Conservation (phyloP, 2,888 invertebrate species). For the Asteroscopus sphinx region DNA sequence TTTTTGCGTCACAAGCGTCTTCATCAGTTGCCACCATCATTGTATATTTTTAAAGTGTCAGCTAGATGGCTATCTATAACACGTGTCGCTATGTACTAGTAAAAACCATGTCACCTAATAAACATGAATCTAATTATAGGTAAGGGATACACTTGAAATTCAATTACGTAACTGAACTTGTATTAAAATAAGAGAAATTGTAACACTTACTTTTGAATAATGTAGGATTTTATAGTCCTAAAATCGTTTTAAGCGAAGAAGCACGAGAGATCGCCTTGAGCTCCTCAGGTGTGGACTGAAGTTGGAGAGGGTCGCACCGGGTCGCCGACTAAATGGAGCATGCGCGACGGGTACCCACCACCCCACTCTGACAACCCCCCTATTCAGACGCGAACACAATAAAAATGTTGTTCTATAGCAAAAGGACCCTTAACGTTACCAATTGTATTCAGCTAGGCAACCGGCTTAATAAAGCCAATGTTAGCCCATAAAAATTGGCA, state of each 20-base stretch:
- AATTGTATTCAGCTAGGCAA: constrained; percentile 26
- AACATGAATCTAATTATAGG: constrained; percentile 31
- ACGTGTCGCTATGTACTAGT: constrained; percentile 55
- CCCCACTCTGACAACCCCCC: constrained; percentile 76
- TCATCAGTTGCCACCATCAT: constrained; percentile 40
- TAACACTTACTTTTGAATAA: constrained; percentile 81
- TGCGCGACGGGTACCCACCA: constrained; percentile 78
- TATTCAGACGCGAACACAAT: constrained; percentile 67
- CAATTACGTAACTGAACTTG: constrained; percentile 17
- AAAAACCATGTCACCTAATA: constrained; percentile 24
- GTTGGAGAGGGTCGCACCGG: constrained; percentile 76
- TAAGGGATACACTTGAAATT: constrained; percentile 16
- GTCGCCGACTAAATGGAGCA: constrained; percentile 79
- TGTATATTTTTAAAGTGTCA: constrained; percentile 53
- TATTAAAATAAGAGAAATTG: constrained; percentile 6
- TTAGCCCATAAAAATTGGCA: constrained; percentile 7
- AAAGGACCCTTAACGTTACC: constrained; percentile 60
- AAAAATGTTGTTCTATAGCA: constrained; percentile 68
- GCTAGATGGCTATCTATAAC: constrained; percentile 49
- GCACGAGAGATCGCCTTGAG: constrained; percentile 65
- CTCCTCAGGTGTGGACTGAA: constrained; percentile 82
- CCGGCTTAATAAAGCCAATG: constrained; percentile 25
- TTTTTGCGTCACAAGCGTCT: constrained; percentile 36
- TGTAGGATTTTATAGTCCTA: constrained; percentile 84
- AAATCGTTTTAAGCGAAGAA: constrained; percentile 60